Percentiles rank a stretch among this genome's conserved stretches.
These are phyloP conservation scores for Sylvietta virens DNA, from an alignment of 2,113 vertebrate genomes.

Conservation along the genomic window DNA sequence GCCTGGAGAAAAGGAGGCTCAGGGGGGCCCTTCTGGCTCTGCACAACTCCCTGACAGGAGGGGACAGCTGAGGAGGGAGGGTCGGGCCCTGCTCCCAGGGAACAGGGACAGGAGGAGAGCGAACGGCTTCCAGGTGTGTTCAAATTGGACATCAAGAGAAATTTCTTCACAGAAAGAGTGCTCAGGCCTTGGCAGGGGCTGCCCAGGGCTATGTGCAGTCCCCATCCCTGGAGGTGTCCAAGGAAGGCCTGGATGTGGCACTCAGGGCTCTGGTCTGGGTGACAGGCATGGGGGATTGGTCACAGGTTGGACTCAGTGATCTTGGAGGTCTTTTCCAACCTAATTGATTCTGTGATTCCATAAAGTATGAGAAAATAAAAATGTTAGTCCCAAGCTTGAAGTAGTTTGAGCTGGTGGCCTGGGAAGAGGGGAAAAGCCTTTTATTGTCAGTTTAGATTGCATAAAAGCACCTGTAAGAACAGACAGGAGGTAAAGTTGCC, in stretches of 20 bases:
- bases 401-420: background rate
- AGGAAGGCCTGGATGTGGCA: background rate
- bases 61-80: background rate
- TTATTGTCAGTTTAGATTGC: background rate
- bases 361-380: background rate
- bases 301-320: background rate
- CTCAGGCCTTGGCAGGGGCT: background rate
- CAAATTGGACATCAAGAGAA: background rate
- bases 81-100: background rate
- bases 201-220: too few species aligned
- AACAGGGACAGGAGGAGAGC: background rate
- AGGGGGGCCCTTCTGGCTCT: background rate
- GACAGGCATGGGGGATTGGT: accelerated
- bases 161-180: background rate
- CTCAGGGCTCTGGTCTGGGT: background rate
- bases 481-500: background rate
- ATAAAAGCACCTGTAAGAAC: background rate
- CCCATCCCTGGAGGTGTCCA: background rate
- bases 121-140: accelerated
- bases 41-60: background rate
- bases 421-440: background rate
- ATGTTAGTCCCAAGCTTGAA: background rate
- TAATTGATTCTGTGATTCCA: background rate
- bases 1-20: background rate
- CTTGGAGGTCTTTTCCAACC: background rate